Base-by-base conservation (phyloP, 2,113 vertebrate species). In the Oreotrochilus melanogaster region DNA sequence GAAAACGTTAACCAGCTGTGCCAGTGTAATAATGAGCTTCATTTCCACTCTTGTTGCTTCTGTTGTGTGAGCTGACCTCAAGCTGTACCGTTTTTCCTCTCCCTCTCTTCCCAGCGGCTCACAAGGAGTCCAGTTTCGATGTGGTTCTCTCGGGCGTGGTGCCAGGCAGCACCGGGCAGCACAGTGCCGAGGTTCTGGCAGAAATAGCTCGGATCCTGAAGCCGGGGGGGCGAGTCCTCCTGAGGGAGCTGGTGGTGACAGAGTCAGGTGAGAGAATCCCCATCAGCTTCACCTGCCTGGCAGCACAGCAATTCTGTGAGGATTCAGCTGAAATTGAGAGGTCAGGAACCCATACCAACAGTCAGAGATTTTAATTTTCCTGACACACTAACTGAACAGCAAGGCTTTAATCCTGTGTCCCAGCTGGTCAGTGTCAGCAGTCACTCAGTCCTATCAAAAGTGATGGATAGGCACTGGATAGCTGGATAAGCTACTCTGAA, bases 151-250 rank as follows among this genome's bases (percentile, higher is more conserved):
- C 99, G 0, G 98, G 98, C 5, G 11, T 99, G 23, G 96, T 98
- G 53, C 95, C 98, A 3, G 98, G 98, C 93, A 98, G 98, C 21
- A 58, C 92, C 11, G 89, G 76, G 1, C 37, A 98, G 94, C 99
- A 99, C 98, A 98, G 92, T 4, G 43, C 97, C 1, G 98, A 99
- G 58, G 60, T 97, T 6, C 96, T 99, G 86, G 99, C 98, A 5
- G 99, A 99, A 89, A 97, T 99, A 37, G 99, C 98, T 90, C 98
- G 98, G 66, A 97, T 99, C 60, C 98, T 99, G 22, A 99, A 98
- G 84, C 99, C 99, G 1, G 99, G 98, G 0, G 99, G 99, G 11
- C 98, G 96, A 48, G 92, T 99, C 23, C 86, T 99, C 51, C 97
- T 99, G 76, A 98, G 98, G 37, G 99, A 99, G 79, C 98, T 97